phyloP scores from a whole-genome alignment of 1,140 invertebrate genomes.

The Papilio polyxenes region DNA sequence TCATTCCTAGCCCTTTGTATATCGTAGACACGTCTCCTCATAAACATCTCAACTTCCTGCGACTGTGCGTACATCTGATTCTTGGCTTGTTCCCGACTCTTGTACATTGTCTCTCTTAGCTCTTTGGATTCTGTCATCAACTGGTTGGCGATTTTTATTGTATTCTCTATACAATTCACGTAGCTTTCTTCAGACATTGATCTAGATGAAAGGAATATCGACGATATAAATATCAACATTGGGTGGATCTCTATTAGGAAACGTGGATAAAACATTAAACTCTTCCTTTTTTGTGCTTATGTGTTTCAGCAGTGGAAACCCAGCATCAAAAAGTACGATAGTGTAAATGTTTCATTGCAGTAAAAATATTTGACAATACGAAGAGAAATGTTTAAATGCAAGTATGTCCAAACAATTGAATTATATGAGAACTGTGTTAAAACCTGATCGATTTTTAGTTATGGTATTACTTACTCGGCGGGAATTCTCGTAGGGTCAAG shows the following conservation, averaged over 20 bases:
- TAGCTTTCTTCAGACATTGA: slow-evolving; percentile 88
- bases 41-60: slow-evolving; percentile 89
- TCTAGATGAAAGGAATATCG: slow-evolving; percentile 53
- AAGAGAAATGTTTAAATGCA: too few relatives aligned
- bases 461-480: slow-evolving; percentile 82
- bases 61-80: slow-evolving; percentile 91
- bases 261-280: too few relatives aligned
- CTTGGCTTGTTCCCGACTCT: slow-evolving; percentile 86
- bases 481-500: slow-evolving; percentile 87
- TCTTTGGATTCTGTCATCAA: slow-evolving; percentile 88
- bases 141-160: slow-evolving; percentile 88
- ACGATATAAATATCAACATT: not conserved
- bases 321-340: too few relatives aligned
- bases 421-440: too few relatives aligned
- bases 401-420: too few relatives aligned
- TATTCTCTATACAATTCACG: slow-evolving; percentile 89
- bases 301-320: too few relatives aligned
- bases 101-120: slow-evolving; percentile 88
- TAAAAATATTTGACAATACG: too few relatives aligned
- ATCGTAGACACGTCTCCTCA: slow-evolving; percentile 91
- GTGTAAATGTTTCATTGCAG: too few relatives aligned
- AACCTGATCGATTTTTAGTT: too few relatives aligned
- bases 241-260: not conserved
- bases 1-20: slow-evolving; percentile 91
- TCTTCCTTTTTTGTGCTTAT: too few relatives aligned